Percentiles rank a stretch among this genome's conserved stretches.
These are phyloP conservation scores for Gnathonemus longibarbis DNA, from an alignment of 2,113 vertebrate genomes.

Conservation along the genomic window DNA sequence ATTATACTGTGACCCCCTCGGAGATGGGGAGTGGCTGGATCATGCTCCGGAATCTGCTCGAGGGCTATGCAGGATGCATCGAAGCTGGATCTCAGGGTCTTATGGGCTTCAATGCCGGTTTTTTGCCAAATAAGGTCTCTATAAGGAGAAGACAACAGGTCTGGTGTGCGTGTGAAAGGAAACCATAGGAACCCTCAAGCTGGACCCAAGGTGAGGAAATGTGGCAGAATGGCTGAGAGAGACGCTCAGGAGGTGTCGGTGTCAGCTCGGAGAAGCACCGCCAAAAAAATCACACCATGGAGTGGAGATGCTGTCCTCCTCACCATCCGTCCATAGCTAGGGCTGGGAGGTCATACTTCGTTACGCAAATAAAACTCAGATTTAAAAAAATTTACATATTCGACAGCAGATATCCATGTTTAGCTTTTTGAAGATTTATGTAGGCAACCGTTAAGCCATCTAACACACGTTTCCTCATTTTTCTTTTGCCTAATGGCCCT, in stretches of 20 bases:
- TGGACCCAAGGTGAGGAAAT: not conserved
- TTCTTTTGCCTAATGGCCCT: not conserved
- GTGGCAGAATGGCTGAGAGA: not conserved
- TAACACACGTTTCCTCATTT: not conserved
- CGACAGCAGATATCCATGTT: not conserved
- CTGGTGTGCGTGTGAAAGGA: not conserved
- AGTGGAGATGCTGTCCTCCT: not conserved
- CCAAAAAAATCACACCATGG: not conserved
- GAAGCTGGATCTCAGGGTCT: not conserved
- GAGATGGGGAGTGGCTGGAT: not conserved
- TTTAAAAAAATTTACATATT: not conserved
- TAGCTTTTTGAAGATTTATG: not conserved
- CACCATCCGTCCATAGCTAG: not conserved
- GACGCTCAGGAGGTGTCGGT: not conserved
- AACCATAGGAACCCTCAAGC: not conserved
- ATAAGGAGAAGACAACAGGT: not conserved
- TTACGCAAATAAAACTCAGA: not conserved
- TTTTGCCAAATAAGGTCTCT: not conserved
- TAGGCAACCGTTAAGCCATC: not conserved
- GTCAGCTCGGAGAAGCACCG: not conserved
- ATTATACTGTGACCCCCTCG: not conserved
- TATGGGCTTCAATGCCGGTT: not conserved
- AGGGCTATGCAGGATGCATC: not conserved
- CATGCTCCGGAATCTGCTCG: not conserved
- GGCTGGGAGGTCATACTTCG: not conserved